These are phyloP conservation scores for Macropodus opercularis DNA, from an alignment of 2,797 vertebrate species.

Conservation along the genomic window DNA sequence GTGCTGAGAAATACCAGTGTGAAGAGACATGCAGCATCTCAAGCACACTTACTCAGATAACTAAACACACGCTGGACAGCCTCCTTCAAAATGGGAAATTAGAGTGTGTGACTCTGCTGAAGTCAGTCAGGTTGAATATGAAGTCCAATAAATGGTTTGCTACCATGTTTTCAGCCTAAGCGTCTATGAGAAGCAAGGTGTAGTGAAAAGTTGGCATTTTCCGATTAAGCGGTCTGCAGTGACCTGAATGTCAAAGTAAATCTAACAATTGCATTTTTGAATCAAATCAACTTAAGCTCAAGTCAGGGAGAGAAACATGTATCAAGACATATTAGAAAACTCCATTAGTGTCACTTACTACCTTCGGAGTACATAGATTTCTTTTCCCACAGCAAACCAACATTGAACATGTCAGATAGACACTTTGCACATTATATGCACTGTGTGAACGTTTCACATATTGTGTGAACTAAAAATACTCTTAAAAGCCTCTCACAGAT, in stretches of 20 bases:
- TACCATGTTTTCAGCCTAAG: slow-evolving; percentile 11
- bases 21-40: slow-evolving; percentile 79
- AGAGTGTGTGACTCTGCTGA: slow-evolving; percentile 43
- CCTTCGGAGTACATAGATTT: slow-evolving; percentile 20
- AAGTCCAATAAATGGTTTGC: slow-evolving; percentile 42
- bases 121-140: slow-evolving; percentile 35
- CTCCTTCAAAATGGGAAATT: slow-evolving; percentile 53
- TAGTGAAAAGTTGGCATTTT: slow-evolving; percentile 13
- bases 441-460: too few relatives aligned
- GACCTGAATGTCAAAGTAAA: slow-evolving; percentile 29
- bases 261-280: slow-evolving; percentile 17
- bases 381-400: not conserved
- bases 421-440: not conserved
- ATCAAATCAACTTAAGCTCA: slow-evolving; percentile 34
- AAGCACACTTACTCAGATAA: slow-evolving; percentile 80
- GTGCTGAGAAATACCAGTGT: slow-evolving; percentile 73
- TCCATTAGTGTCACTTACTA: slow-evolving; percentile 32
- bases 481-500: not conserved
- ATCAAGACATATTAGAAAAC: slow-evolving; percentile 14
- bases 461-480: not conserved
- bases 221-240: slow-evolving; percentile 13
- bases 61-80: slow-evolving; percentile 64
- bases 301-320: slow-evolving; percentile 26
- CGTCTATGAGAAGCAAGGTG: slow-evolving; percentile 2
- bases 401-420: slow-evolving; percentile 11